A percentile compares a stretch with the other conserved stretches of the same genome.
Conservation (phyloP, 2,888 invertebrate species). For the Chesias legatella region DNA sequence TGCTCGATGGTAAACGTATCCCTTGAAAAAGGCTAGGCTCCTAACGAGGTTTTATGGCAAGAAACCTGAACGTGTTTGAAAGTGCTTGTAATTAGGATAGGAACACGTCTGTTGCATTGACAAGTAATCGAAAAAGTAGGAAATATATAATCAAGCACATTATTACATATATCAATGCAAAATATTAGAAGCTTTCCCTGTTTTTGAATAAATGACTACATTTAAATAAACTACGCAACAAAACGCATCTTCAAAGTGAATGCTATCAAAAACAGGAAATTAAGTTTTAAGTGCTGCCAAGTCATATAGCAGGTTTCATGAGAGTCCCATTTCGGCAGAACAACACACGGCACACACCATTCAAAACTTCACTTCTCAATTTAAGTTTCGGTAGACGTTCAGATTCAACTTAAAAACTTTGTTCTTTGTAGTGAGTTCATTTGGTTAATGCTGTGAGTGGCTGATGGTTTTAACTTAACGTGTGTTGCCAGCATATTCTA, state of each 20-base stretch:
- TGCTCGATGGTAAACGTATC: too few relatives aligned
- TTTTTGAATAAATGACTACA: too few relatives aligned
- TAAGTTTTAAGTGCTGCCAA: slow-evolving; percentile 53
- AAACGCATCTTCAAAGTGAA: slow-evolving; percentile 30
- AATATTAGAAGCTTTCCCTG: too few relatives aligned
- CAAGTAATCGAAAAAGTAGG: too few relatives aligned
- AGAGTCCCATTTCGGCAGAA: slow-evolving; percentile 41
- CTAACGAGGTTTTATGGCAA: too few relatives aligned
- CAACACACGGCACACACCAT: slow-evolving; percentile 38
- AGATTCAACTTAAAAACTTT: slow-evolving; percentile 29
- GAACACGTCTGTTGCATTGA: too few relatives aligned
- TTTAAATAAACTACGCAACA: slow-evolving; percentile 11
- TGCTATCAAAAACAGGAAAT: slow-evolving; percentile 47
- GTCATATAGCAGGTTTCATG: slow-evolving; percentile 24
- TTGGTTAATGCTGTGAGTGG: slow-evolving; percentile 23
- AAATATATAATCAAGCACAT: too few relatives aligned
- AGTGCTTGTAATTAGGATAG: too few relatives aligned
- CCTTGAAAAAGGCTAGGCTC: too few relatives aligned
- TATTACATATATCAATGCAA: too few relatives aligned
- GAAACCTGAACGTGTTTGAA: too few relatives aligned
- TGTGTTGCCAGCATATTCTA: background rate
- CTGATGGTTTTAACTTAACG: slow-evolving; percentile 9
- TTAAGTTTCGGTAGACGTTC: slow-evolving; percentile 28
- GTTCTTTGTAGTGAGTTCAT: slow-evolving; percentile 18
- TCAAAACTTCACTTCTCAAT: slow-evolving; percentile 36